Base-by-base conservation (phyloP, 2,797 vertebrate species). In the Myiotriccus ornatus region DNA sequence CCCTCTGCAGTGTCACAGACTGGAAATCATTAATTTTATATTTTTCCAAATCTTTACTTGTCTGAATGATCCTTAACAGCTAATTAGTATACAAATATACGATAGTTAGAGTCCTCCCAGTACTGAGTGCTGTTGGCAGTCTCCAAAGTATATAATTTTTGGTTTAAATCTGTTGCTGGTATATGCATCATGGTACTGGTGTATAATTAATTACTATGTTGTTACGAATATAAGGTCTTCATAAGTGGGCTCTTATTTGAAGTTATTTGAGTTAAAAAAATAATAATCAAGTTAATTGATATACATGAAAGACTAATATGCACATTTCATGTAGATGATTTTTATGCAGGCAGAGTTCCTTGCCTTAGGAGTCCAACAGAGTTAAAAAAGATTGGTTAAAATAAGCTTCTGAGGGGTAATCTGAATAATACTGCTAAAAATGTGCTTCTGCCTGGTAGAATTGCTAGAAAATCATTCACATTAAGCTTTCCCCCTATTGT, bases 251-350 rank as follows among this genome's bases (percentile, higher is more conserved):
- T 73, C 27, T 64, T 64, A 24, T 14, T 19, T 56, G 73, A 15
- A 60, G 8, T 34, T 28, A 60, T 0, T 59, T 69, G 25, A 46
- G 60, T 53, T 4, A 0, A 3, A n/a, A 56, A 74, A 0, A 2
- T 32, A 44, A 24, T 3, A 50, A 46, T 22, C 12, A 35, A 60
- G 57, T 11, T 62, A 78, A 49, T 56, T 62, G 20, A 28, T 60
- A 34, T 15, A 8, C 25, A 34, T 47, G 25, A 14, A 74, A 65
- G 23, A 39, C 23, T 78, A 78, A 90, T 56, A 44, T 2, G 10
- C 20, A 5, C 14, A 18, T 64, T 93, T 83, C n/a, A 56, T 10
- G 14, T 35, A 37, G 13, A 50, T 39, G 0, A 14, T 67, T 91
- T 87, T 81, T 74, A 37, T 67, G 30, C 19, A 43, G 35, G 4